These are phyloP conservation scores for Styela clava DNA, from an alignment of 23 tunicate species.

Conservation along the genomic window DNA sequence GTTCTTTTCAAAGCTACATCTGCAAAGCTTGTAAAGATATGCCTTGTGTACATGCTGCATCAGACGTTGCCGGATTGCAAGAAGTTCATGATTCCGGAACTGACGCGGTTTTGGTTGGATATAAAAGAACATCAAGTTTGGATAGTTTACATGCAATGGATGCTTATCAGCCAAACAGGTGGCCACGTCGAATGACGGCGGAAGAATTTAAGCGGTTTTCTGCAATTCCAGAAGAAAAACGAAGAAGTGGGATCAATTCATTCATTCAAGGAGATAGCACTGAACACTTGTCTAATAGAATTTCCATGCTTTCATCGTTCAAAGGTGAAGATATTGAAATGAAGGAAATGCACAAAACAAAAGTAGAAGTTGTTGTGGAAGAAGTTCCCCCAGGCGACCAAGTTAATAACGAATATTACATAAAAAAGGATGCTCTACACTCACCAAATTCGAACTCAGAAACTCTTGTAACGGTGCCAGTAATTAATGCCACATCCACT, in stretches of 20 bases:
- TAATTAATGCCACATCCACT: background rate
- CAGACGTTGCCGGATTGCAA: conserved; percentile 27
- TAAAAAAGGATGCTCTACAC: background rate
- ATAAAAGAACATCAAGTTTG: conserved; percentile 23
- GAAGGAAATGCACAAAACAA: background rate
- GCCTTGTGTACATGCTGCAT: conserved; percentile 43
- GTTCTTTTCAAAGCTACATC: background rate
- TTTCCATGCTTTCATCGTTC: background rate
- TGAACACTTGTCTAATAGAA: conserved; percentile 5
- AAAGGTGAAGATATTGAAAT: conserved; percentile 15
- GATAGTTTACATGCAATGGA: conserved; percentile 5
- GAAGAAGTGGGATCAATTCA: conserved; percentile 57
- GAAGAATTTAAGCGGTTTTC: conserved; percentile 79
- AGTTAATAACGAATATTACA: too few relatives aligned
- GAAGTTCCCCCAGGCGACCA: background rate
- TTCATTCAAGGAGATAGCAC: conserved; percentile 21
- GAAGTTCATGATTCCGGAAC: conserved; percentile 9
- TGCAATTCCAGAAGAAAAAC: conserved; percentile 75
- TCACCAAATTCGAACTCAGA: background rate
- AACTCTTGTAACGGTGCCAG: background rate
- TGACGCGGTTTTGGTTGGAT: conserved; percentile 17
- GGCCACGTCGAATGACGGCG: conserved; percentile 47
- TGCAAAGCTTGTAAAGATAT: conserved; percentile 21
- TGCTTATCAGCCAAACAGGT: conserved; percentile 8
- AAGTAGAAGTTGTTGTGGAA: background rate